Base-by-base conservation (phyloP, 92 coral and sea anemone species). In the Porites evermanni region DNA sequence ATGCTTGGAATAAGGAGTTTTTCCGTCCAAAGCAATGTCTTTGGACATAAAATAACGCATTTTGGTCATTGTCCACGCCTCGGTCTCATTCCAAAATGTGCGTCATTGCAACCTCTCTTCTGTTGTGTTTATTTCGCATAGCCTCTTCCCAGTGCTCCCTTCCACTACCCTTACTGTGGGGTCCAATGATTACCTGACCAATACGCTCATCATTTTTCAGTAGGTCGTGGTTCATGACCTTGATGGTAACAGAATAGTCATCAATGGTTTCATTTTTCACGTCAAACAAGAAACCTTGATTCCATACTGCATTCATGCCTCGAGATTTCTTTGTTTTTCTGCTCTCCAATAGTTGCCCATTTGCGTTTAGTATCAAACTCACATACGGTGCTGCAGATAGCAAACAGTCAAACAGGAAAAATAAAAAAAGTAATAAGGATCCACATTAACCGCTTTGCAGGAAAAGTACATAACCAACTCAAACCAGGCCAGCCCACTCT, bases 141-240 rank as follows among this genome's bases (percentile, higher is more conserved):
- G 92, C 94, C 63, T 93, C 94, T 53, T 97, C 91, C 98, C 99
- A 97, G 92, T 97, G 99, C 86, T 93, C 94, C 47, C 80, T 91
- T 5, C 97, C 98, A 77, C 72, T 86, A 14, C 91, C 96, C 12
- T 87, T 38, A 32, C 95, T 79, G 53, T 90, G 86, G 4, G 98
- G 64, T 66, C 98, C 96, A 86, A 97, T 77, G 19, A 76, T 87
- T 26, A 97, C 64, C 72, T 95, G 89, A 6, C 99, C 99, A 52
- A 95, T 79, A 32, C 89, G 24, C 64, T 92, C 93, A 73, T 97
- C 96, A 80, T 87, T 91, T 19, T 92, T 89, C 87, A 97, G 86
- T 80, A 92, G 76, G 77, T 97, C 98, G 32, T 91, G 88, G 94
- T 92, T 94, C 93, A 93, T 91, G 6, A 97, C 97, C 78, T 81